Evolutionary conservation across 1,140 invertebrate genomes (phyloP), one percentile per base, ranked within the genome.

Genomic region (Micrasema minimum): DNA sequence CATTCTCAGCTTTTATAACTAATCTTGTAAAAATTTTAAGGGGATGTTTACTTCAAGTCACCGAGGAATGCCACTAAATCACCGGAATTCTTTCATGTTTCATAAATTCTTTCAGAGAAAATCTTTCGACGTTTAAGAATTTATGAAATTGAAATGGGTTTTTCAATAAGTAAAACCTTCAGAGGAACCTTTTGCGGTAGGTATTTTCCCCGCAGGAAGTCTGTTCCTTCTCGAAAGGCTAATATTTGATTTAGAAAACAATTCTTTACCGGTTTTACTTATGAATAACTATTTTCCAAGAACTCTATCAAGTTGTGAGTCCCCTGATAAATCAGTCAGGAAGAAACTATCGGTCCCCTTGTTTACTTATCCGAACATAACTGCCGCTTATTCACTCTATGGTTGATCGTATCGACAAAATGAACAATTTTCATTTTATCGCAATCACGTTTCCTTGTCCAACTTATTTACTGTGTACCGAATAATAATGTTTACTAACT

Each of bases 201-300:
- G 10, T n/a, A 5, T 0, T 11, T 38, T n/a, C 9, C 9, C 35
- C 12, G 10, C 55, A 20, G 53, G 37, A 16, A 4, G 18, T 59
- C 37, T 20, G 16, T 22, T 16, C 35, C 18, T 43, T 41, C 2
- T 9, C 16, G 6, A 3, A 16, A n/a, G 23, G 31, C 45, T 38
- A 48, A 66, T 67, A 67, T 72, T 72, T 72, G 64, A 72, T 72
- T 72, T 68, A 68, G 55, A 48, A 66, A 72, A 65, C 71, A 65
- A 72, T 72, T 68, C 71, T 68, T 62, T 65, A 35, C 65, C 16
- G 35, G 31, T 43, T 68, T 72, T 72, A 69, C 62, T 72, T 65
- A 69, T 68, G 64, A 65, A 72, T 37, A 72, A 72, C 70, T 67
- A 67, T 72, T 61, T 65, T 50, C 48, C 55, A 18, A 46, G 22